Conservation (phyloP, 2,888 invertebrate genomes). For the Hirtodrosophila alboralis region DNA sequence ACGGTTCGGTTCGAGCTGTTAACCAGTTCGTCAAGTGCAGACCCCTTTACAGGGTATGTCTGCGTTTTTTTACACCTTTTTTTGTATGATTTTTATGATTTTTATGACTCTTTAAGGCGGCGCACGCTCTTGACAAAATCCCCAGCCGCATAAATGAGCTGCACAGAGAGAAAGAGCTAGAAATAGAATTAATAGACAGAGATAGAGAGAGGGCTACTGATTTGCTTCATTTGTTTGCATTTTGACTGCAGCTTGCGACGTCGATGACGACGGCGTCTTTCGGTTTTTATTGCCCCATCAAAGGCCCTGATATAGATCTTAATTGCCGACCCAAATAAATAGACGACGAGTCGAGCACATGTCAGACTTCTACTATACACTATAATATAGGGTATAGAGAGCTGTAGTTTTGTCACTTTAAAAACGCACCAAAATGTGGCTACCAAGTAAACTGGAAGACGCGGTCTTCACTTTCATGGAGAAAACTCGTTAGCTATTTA, state of each 20-base stretch:
- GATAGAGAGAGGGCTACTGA: not conserved
- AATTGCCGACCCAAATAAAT: slow-evolving; percentile 82
- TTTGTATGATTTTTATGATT: slow-evolving; percentile 68
- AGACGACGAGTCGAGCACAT: slow-evolving; percentile 57
- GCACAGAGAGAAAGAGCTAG: slow-evolving; percentile 9
- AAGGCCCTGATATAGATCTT: slow-evolving; percentile 79
- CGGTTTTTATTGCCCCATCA: slow-evolving; percentile 78
- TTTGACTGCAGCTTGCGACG: slow-evolving; percentile 52
- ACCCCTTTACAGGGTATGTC: slow-evolving; percentile 11
- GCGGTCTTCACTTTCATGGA: slow-evolving; percentile 46
- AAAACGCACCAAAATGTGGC: slow-evolving; percentile 5
- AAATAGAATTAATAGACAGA: slow-evolving; percentile 6
- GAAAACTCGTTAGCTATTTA: slow-evolving; percentile 79
- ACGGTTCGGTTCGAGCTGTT: slow-evolving; percentile 38
- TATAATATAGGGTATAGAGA: slow-evolving; percentile 13
- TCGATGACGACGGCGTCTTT: slow-evolving; percentile 37
- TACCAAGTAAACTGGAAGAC: slow-evolving; percentile 25
- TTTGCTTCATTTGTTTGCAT: slow-evolving; percentile 54
- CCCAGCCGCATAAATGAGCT: slow-evolving; percentile 63
- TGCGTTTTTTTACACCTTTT: slow-evolving; percentile 64
- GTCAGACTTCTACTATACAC: slow-evolving; percentile 30
- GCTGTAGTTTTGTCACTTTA: slow-evolving; percentile 29
- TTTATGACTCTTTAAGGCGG: slow-evolving; percentile 74
- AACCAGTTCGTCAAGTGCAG: slow-evolving; percentile 56
- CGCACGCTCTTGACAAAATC: slow-evolving; percentile 60